Base-by-base conservation (phyloP, 2,113 vertebrate species). In the Macquaria australasica region DNA sequence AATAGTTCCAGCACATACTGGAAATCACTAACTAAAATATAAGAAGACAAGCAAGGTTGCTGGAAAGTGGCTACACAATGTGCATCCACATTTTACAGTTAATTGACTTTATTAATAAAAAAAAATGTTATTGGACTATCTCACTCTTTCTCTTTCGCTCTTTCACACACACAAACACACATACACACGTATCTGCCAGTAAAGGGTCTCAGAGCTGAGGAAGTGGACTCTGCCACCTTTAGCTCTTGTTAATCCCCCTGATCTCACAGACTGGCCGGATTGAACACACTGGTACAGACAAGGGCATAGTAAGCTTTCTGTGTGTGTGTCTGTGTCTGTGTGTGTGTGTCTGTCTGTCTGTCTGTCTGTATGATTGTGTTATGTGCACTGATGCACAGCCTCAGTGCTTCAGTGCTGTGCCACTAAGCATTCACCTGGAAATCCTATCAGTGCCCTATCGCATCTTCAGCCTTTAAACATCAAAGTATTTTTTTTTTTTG, bases 231-330 rank as follows among this genome's bases (percentile, higher is more conserved):
- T 43, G 73, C 34, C 77, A 71, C 73, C 75, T 88, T 80, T 78
- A 77, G 79, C 68, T 86, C 51, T 76, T 63, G 41, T 82, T 89
- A 88, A 86, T 84, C 75, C 72, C 70, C 56, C 68, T 78, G 83
- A 87, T 75, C 85, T 69, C 83, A 80, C 43, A 73, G 28, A 85
- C 69, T 20, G 73, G 48, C 59, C 23, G 58, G 59, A 77, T 55
- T 79, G 71, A 87, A 70, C 78, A 51, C 73, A 58, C 58, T 70
- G 53, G 6, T 62, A 60, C 31, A 48, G 68, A 82, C 75, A 82
- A 70, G 63, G 28, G n/a, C 75, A 83, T 21, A 37, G 67, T 12
- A 21, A 59, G 28, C 23, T 63, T 0, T 74, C 1, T 51, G 25
- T 73, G 45, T 18, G 23, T n/a, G 25, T 10, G 31, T 74, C 37